Conservation (phyloP, 2,888 invertebrate species). For the Eilema sororculum region DNA sequence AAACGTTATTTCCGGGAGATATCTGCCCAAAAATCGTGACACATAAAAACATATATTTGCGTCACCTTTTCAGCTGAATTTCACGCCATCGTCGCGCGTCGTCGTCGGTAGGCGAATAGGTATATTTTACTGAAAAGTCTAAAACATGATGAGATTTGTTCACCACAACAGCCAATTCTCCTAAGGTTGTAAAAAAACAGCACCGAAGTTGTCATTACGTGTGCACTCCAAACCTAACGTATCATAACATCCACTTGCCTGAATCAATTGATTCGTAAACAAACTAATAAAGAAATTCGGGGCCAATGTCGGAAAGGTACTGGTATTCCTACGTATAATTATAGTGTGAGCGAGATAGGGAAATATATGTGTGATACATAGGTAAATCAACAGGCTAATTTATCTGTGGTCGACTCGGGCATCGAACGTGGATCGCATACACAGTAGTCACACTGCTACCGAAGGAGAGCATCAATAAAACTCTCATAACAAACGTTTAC, state of each 20-base stretch:
- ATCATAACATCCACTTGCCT: not conserved
- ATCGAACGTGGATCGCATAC: not conserved
- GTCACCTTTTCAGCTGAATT: too few species aligned
- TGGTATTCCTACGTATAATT: not conserved
- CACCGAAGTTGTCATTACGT: not conserved
- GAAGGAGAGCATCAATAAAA: not conserved
- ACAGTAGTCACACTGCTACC: not conserved
- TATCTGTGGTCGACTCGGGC: too few species aligned
- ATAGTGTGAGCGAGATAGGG: not conserved
- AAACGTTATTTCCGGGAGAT: not conserved
- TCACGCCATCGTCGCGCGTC: too few species aligned
- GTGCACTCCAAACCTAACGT: not conserved
- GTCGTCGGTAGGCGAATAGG: too few species aligned
- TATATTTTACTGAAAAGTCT: too few species aligned
- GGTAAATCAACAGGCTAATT: too few species aligned
- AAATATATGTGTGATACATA: too few species aligned
- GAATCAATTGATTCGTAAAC: not conserved
- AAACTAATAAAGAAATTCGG: slow-evolving; percentile 4
- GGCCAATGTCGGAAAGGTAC: not conserved
- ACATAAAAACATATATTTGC: too few species aligned
- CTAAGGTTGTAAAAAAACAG: not conserved
- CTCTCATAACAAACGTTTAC: not conserved
- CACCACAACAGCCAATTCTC: too few species aligned
- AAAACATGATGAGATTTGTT: too few species aligned
- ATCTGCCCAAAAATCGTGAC: not conserved